A percentile compares a stretch with the other conserved stretches of the same genome.
Conservation (phyloP, 1,140 invertebrate genomes). For the Ladona fulva region DNA sequence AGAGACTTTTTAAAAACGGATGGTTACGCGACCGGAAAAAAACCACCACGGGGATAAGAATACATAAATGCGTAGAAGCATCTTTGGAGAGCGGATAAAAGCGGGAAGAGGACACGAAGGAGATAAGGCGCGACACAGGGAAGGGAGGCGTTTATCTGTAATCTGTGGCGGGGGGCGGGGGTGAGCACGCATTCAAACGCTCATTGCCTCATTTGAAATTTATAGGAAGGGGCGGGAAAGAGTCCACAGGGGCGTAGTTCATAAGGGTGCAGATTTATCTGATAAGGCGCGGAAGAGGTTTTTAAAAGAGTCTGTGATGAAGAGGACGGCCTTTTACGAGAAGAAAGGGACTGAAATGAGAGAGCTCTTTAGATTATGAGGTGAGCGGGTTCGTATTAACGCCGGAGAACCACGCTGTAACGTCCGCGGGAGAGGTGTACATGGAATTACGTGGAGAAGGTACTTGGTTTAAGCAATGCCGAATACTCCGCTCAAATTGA, state of each 20-base stretch:
- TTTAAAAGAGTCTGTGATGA: slow-evolving; percentile 1
- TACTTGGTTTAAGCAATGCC: too few relatives aligned
- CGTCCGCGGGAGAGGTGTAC: neutral
- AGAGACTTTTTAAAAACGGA: too few relatives aligned
- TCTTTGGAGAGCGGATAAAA: too few relatives aligned
- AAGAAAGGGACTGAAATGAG: neutral
- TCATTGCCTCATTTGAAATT: neutral
- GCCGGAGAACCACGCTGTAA: neutral
- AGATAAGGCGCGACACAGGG: too few relatives aligned
- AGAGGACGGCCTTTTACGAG: neutral
- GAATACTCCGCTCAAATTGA: too few relatives aligned
- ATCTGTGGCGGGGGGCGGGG: neutral
- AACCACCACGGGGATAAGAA: too few relatives aligned
- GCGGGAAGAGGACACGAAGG: too few relatives aligned
- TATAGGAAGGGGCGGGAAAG: neutral
- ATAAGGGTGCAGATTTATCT: neutral
- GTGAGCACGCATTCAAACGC: neutral
- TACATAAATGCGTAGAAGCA: too few relatives aligned
- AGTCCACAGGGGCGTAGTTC: neutral
- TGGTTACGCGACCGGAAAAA: too few relatives aligned
- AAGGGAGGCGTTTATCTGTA: neutral
- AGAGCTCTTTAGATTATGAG: neutral
- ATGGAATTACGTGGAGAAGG: neutral
- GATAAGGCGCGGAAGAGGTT: neutral
- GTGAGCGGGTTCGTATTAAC: neutral